These are phyloP conservation scores for Montifringilla adamsi DNA, from an alignment of 2,113 vertebrate species.

Conservation along the genomic window DNA sequence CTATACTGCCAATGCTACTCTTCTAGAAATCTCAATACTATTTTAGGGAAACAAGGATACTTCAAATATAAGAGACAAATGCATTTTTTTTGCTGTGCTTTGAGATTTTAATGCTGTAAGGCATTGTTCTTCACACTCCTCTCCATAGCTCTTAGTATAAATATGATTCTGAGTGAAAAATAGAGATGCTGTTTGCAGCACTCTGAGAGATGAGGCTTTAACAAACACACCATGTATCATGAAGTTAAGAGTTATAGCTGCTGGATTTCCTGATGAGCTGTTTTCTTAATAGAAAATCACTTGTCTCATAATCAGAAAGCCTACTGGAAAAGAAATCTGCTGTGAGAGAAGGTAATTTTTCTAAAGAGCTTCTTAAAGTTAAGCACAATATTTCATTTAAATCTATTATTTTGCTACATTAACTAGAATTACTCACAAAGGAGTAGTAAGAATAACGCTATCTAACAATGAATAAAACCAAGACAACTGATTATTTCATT, in stretches of 20 bases:
- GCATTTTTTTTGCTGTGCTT: background rate
- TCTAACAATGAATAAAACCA: background rate
- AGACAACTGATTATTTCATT: background rate
- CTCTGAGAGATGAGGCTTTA: background rate
- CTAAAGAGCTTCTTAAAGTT: background rate
- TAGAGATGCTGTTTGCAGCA: background rate
- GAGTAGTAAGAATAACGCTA: background rate
- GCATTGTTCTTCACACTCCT: background rate
- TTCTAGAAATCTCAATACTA: background rate
- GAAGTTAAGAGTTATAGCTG: background rate
- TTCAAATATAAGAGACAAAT: background rate
- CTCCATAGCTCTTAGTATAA: background rate
- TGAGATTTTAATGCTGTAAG: background rate
- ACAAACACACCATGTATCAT: background rate
- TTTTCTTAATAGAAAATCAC: background rate
- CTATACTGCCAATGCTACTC: background rate
- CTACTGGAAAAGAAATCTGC: background rate
- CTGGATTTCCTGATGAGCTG: background rate
- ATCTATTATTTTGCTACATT: background rate
- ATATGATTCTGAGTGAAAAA: background rate
- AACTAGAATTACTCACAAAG: background rate
- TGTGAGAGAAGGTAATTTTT: background rate
- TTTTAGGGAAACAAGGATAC: background rate
- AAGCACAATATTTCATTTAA: background rate
- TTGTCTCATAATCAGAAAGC: background rate